phyloP scores from a whole-genome alignment of 2,113 vertebrate species.

The Daboia siamensis region DNA sequence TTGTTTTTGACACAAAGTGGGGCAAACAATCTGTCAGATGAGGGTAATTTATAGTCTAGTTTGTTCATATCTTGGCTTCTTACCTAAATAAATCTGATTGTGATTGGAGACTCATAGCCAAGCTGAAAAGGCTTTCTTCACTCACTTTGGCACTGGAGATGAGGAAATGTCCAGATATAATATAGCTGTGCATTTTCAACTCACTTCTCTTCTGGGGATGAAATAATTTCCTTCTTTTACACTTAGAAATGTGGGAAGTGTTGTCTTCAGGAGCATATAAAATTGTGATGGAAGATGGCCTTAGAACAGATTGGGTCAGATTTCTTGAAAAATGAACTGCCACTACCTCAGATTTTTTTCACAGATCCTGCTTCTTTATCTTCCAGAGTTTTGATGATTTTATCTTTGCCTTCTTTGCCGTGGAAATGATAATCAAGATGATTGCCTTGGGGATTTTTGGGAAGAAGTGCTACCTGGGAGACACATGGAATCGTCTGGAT shows the following conservation, averaged over 20 bases:
- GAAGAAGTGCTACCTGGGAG: conserved; percentile 97
- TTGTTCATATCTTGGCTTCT: background rate
- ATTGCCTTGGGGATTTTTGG: conserved; percentile 96
- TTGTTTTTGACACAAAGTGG: background rate
- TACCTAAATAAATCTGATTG: background rate
- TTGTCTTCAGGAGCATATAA: background rate
- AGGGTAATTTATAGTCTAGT: background rate
- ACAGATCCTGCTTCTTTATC: conserved; percentile 28
- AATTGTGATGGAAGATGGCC: background rate
- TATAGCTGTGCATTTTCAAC: background rate
- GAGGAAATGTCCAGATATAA: background rate
- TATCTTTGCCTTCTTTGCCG: conserved; percentile 98
- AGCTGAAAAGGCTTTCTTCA: background rate
- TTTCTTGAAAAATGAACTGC: background rate
- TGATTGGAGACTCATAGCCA: background rate
- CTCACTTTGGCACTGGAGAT: background rate
- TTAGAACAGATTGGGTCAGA: background rate
- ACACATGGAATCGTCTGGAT: conserved; percentile 97
- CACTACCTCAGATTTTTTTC: background rate
- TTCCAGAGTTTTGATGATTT: conserved; percentile 95
- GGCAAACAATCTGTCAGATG: background rate
- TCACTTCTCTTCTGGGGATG: background rate
- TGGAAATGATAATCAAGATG: conserved; percentile 99
- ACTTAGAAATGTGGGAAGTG: background rate
- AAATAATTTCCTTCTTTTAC: background rate